Base-by-base conservation (phyloP, 1,140 invertebrate species). In the Drosophila repleta region DNA sequence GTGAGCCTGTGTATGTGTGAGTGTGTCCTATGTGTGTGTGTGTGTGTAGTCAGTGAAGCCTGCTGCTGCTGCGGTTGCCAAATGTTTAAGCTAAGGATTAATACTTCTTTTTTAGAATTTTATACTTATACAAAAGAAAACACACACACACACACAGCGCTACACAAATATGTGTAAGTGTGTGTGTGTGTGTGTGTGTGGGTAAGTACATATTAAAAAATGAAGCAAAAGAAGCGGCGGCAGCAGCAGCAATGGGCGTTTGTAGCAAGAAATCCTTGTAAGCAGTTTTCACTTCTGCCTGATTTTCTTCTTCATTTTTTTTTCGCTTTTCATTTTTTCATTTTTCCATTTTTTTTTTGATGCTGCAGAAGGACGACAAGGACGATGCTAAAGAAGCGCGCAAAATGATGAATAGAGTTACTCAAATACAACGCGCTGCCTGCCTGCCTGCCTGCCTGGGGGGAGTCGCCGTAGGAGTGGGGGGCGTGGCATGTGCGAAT, bases 21-120 rank as follows among this genome's bases (percentile, higher is more conserved):
- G 65, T 49, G 55, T 24, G 55, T 29, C 53, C 4, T 52, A 24
- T 52, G 55, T 51, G 26, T 61, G n/a, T 53, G 57, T 41, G 51
- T 48, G 39, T 55, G 66, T 48, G 43, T 24, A 37, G 26, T 6
- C 53, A 69, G 64, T 61, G 37, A 53, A 43, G 35, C 69, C 48
- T 56, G 53, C 53, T 66, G 29, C n/a, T 72, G 72, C 58, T 70
- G 66, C 46, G 68, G 78, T 72, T 87, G 83, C 66, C 72, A 87
- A 87, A 87, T 88, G 81, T 80, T 87, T 90, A 79, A 87, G 87
- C 88, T 90, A 87, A 87, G 87, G 87, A 90, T 90, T 90, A 90
- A 90, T 80, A 87, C 62, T 83, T 67, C 63, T 87, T 87, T 87
- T 87, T 87, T 83, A 83, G 78, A 87, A 88, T 87, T 76, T 82